Evolutionary conservation across 2,888 invertebrate species (phyloP), one percentile per base, ranked within the genome.

Genomic region (Drosophila pullipes): DNA sequence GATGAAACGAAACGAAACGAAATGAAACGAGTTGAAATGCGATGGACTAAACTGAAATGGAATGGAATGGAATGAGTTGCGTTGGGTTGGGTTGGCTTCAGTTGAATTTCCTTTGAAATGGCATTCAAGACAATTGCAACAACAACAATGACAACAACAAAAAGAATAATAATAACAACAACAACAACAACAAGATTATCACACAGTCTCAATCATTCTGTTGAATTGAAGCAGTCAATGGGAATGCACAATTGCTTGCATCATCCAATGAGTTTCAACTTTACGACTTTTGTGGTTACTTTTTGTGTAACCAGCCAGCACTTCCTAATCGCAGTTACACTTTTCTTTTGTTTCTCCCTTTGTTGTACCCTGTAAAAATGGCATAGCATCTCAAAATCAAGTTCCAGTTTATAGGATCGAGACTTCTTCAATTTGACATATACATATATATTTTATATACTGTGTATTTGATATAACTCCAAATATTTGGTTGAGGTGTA

Each of bases 251-350:
- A 57, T 69, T 60, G 53, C 59, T 41, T 69, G 69, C 54, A 53
- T 70, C 70, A 69, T 69, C 65, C 41, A 72, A 72, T 73, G 72
- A 65, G 55, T 60, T 58, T 52, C 31, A 52, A 69, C 52, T 69
- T 69, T 55, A 41, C 30, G 22, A 25, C 61, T 11, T 41, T 22
- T 41, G n/a, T 28, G 39, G 28, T 57, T 18, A 57, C 67, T n/a
- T 49, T 54, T 5, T 54, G 18, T 55, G 54, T 11, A 22, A 54
- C 31, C 11, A 53, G 41, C 28, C 22, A 22, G 3, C 41, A 35
- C 53, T 31, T 67, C 54, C 47, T 49, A 18, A n/a, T n/a, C 50
- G 13, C 57, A 28, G 28, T 44, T 22, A 33, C 55, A 37, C 25
- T 37, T 4, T n/a, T 22, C 22, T 22, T 7, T 7, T 22, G 22